Percentiles rank a stretch among this genome's conserved stretches.
phyloP scores from a whole-genome alignment of 2,888 invertebrate genomes.

The Melanostoma mellinum region DNA sequence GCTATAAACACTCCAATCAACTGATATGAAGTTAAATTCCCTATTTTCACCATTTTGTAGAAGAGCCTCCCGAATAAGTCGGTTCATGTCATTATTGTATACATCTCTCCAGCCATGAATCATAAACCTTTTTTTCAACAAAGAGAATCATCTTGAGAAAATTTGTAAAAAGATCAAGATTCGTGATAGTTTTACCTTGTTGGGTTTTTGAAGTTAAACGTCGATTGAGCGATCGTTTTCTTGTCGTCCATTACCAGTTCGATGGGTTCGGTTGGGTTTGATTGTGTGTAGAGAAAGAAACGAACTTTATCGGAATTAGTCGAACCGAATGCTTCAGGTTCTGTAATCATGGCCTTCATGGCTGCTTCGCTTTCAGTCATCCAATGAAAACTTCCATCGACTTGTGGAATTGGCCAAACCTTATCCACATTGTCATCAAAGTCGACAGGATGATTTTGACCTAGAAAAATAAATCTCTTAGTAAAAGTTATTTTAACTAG shows the following conservation, averaged over 20 bases:
- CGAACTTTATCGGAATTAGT: slow-evolving; percentile 44
- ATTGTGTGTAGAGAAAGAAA: slow-evolving; percentile 58
- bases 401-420: slow-evolving; percentile 52
- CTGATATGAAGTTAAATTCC: slow-evolving; percentile 84
- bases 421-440: neutral
- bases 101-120: slow-evolving; percentile 55
- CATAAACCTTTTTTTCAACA: slow-evolving; percentile 25
- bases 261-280: slow-evolving; percentile 41
- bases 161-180: neutral
- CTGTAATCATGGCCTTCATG: slow-evolving; percentile 19
- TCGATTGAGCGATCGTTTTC: slow-evolving; percentile 24
- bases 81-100: slow-evolving; percentile 75
- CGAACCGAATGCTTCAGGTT: neutral
- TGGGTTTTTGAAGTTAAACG: slow-evolving; percentile 36
- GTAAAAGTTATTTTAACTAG: neutral
- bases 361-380: slow-evolving; percentile 40
- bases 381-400: slow-evolving; percentile 20
- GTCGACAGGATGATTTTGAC: neutral
- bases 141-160: too few species aligned
- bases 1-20: slow-evolving; percentile 84
- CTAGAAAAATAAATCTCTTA: slow-evolving; percentile 1
- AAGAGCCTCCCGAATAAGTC: slow-evolving; percentile 80
- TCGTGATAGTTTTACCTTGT: slow-evolving; percentile 22
- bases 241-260: slow-evolving; percentile 43
- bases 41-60: slow-evolving; percentile 83